Evolutionary conservation across 2,797 vertebrate species (phyloP).

Genomic region (Macropodus opercularis): DNA sequence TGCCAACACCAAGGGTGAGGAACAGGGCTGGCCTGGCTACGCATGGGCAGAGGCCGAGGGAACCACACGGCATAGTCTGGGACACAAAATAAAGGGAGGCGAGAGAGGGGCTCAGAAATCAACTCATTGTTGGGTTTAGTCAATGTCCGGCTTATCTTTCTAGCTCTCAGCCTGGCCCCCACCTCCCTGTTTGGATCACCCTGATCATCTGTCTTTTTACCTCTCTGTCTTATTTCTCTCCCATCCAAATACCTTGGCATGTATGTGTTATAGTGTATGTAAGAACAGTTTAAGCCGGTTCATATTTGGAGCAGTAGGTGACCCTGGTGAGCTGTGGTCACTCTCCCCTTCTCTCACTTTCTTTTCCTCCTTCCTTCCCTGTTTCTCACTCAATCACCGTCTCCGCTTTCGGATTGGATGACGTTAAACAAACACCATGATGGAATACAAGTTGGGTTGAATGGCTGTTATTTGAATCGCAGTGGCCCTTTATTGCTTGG

Average conservation of each 20-base stretch:
- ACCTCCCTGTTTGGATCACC: constrained; percentile 50
- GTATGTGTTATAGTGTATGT: constrained; percentile 59
- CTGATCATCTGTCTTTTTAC: constrained; percentile 58
- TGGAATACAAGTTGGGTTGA: constrained; percentile 59
- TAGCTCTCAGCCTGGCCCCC: constrained; percentile 76
- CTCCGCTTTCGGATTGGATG: constrained; percentile 58
- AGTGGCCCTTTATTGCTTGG: constrained; percentile 61
- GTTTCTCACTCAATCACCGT: constrained; percentile 25
- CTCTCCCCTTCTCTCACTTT: constrained; percentile 17
- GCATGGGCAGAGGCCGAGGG: constrained; percentile 44
- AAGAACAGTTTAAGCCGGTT: constrained; percentile 64
- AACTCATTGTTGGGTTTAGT: constrained; percentile 79
- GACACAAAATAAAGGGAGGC: constrained; percentile 27
- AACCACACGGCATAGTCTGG: constrained; percentile 48
- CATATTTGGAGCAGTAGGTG: constrained; percentile 39
- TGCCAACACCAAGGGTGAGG: constrained; percentile 70
- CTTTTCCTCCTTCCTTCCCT: constrained; percentile 5
- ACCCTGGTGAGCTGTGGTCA: constrained; percentile 32
- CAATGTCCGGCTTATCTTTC: constrained; percentile 73
- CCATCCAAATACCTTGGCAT: constrained; percentile 55
- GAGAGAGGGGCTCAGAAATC: constrained; percentile 70
- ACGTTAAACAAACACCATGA: constrained; percentile 68
- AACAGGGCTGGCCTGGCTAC: constrained; percentile 44
- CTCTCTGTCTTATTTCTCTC: constrained; percentile 20
- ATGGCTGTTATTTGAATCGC: constrained; percentile 63